Evolutionary conservation across 37 sponge, comb jelly and placozoan genomes (phyloP), one percentile per base, ranked within the genome.

Genomic region (Beroe forskalii): DNA sequence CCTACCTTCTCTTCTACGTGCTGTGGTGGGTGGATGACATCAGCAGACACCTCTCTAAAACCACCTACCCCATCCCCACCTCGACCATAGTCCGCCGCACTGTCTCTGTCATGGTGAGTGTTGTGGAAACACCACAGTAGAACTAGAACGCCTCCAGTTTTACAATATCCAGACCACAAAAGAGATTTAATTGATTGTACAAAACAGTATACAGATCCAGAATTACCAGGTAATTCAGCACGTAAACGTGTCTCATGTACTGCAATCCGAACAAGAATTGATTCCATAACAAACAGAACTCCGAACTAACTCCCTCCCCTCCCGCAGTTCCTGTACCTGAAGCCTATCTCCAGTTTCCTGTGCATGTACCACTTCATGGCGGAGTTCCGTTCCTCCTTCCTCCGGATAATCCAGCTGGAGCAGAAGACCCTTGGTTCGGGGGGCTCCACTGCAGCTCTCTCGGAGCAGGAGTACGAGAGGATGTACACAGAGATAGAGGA

Each of bases 381-480:
- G 32, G 72, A 69, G 32, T 69, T 69, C 38, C 72, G 72, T 33
- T 69, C 72, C 19, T 27, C 72, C 39, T 69, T 69, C 38, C 72
- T 69, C 72, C 72, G 72, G 72, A 69, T 69, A 69, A 69, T 69
- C 72, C 72, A 32, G 17, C 38, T 69, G 72, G 72, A 69, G 72
- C 32, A 69, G 33, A 69, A 69, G 38, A 48, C 12, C 12, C 12
- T 48, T 6, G 55, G 55, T 6, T 6, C 12, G 12, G 55, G 55
- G 55, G 55, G 55, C 12, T 48, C 55, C 72, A 27, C 72, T 69
- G 72, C 72, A 6, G 37, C 33, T 36, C 72, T 69, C 38, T 69
- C 72, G 19, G 72, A 32, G 19, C 72, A 69, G 33, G 33, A 69
- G 38, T 69, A 69, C 38, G 72, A 69, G 72, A 27, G 72, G 38